Conservation (phyloP, 2,888 invertebrate species). For the Reticulitermes lucifugus region DNA sequence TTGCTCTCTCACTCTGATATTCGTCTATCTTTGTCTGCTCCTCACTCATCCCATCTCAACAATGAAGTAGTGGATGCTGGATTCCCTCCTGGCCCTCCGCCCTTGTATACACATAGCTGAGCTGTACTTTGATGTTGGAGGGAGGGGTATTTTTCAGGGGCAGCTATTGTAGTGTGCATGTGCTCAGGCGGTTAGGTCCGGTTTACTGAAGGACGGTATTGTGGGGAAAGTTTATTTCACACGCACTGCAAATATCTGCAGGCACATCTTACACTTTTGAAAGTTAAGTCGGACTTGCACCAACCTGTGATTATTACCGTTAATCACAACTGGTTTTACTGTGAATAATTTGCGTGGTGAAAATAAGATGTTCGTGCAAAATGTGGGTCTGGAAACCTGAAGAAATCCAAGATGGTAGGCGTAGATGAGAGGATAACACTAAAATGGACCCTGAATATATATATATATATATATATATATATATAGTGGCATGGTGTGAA, state of each 20-base stretch:
- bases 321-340: too few relatives aligned
- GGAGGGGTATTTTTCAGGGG: slow-evolving; percentile 1
- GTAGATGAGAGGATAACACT: too few relatives aligned
- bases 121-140: slow-evolving; percentile 17
- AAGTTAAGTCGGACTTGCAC: too few relatives aligned
- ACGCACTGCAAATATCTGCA: neutral
- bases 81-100: neutral
- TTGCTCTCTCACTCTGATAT: neutral
- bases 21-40: neutral
- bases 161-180: slow-evolving; percentile 38
- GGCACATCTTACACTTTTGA: too few relatives aligned
- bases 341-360: too few relatives aligned
- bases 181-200: slow-evolving; percentile 21
- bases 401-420: too few relatives aligned
- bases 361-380: too few relatives aligned
- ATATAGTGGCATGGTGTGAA: too few relatives aligned
- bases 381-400: too few relatives aligned
- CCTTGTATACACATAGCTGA: slow-evolving; percentile 17
- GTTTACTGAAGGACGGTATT: neutral
- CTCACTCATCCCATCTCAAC: slow-evolving; percentile 9
- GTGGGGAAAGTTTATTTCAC: slow-evolving; percentile 5
- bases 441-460: too few relatives aligned
- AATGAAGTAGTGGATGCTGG: slow-evolving; percentile 36
- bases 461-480: too few relatives aligned
- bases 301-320: too few relatives aligned